Evolutionary conservation across 2,113 vertebrate genomes (phyloP).

Genomic region (Typhlomys cinereus): DNA sequence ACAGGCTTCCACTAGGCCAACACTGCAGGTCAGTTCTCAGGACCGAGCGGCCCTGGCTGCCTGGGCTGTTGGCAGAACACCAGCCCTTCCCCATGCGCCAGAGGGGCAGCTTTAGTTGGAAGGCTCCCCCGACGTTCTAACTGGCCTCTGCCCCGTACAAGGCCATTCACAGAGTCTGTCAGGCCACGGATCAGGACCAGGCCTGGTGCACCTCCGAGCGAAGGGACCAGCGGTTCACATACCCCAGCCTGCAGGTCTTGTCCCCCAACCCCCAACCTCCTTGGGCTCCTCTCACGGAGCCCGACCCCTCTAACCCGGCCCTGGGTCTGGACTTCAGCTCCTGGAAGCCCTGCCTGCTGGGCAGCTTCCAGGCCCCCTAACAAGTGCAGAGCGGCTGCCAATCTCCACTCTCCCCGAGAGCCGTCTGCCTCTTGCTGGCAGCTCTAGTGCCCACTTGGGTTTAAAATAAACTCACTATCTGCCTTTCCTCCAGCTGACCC

Average conservation of each 20-base stretch:
- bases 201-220: fast-evolving
- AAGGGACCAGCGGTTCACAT: not conserved
- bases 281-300: not conserved
- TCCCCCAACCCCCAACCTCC: not conserved
- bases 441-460: constrained; percentile 67
- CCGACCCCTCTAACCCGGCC: not conserved
- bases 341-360: constrained; percentile 42
- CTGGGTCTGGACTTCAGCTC: constrained; percentile 2
- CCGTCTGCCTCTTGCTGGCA: constrained; percentile 53
- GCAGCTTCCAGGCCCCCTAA: constrained; percentile 39
- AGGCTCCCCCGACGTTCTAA: not conserved
- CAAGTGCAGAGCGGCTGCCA: constrained; percentile 65
- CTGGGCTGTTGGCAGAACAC: not conserved
- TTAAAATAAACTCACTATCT: constrained; percentile 70
- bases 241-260: not conserved
- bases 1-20: not conserved
- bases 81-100: too few relatives aligned
- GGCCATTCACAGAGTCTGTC: not conserved
- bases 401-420: constrained; percentile 39
- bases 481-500: constrained; percentile 45
- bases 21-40: not conserved
- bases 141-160: not conserved
- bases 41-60: not conserved
- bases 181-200: not conserved
- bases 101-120: not conserved